Evolutionary conservation across 2,113 vertebrate species (phyloP).

Genomic region (Forbesichthys papilliferus): DNA sequence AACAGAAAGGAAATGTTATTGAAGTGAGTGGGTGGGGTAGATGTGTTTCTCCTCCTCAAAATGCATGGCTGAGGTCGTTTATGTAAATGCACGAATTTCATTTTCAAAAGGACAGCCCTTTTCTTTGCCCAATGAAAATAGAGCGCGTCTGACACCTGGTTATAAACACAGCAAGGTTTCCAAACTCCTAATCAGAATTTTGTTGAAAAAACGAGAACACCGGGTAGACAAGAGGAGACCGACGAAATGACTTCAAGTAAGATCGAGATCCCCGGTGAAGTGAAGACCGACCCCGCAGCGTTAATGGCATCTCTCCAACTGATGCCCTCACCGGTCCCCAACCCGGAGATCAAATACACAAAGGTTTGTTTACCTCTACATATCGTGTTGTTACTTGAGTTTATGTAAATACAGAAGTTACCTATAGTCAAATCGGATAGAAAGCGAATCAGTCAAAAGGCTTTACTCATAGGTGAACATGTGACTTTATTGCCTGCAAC

Average conservation of each 20-base stretch:
- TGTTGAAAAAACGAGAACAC: conserved; percentile 60
- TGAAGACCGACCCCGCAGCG: conserved; percentile 92
- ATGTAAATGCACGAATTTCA: conserved; percentile 82
- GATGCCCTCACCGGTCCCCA: conserved; percentile 90
- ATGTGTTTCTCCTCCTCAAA: conserved; percentile 63
- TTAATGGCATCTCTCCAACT: conserved; percentile 96
- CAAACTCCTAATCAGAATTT: conserved; percentile 79
- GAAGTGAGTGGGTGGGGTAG: conserved; percentile 56
- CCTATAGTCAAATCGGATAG: too few species aligned
- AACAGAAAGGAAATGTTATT: neutral
- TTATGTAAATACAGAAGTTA: too few species aligned
- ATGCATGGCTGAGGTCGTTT: conserved; percentile 67
- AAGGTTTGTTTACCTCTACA: conserved; percentile 82
- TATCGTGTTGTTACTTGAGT: too few species aligned
- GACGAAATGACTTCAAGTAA: conserved; percentile 93
- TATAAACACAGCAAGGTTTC: conserved; percentile 88
- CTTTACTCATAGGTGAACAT: neutral
- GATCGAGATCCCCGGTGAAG: conserved; percentile 90
- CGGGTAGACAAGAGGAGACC: conserved; percentile 57
- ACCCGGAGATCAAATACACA: conserved; percentile 96
- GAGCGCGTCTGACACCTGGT: conserved; percentile 92
- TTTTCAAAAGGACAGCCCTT: conserved; percentile 84
- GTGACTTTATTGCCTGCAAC: neutral
- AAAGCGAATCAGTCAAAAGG: too few species aligned
- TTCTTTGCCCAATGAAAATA: conserved; percentile 91